A percentile compares a stretch with the other conserved stretches of the same genome.
These are phyloP conservation scores for Mylabris sibirica DNA, from an alignment of 2,888 invertebrate species.

Conservation along the genomic window DNA sequence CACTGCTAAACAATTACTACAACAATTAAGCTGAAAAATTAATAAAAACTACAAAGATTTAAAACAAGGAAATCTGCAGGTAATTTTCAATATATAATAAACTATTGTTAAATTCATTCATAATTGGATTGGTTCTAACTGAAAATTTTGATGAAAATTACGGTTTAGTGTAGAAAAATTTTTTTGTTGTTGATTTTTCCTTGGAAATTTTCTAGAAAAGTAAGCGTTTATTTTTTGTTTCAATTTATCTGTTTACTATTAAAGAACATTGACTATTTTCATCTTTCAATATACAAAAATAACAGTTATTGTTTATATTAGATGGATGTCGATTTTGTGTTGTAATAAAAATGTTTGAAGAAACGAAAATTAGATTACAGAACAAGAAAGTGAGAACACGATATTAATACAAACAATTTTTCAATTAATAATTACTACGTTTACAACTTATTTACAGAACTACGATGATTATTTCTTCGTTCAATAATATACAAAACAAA, in stretches of 20 bases:
- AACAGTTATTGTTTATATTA: conserved; percentile 17
- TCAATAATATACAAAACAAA: conserved; percentile 16
- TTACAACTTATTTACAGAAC: conserved; percentile 32
- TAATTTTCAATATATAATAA: conserved; percentile 32
- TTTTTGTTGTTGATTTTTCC: conserved; percentile 22
- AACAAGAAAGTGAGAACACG: not conserved
- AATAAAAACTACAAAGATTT: conserved; percentile 28
- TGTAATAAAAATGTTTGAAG: conserved; percentile 17
- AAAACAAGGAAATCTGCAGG: conserved; percentile 33
- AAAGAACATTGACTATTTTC: conserved; percentile 20
- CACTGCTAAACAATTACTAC: conserved; percentile 40
- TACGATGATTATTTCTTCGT: conserved; percentile 20
- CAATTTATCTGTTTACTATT: conserved; percentile 27
- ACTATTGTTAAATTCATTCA: conserved; percentile 31
- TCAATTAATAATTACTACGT: conserved; percentile 24
- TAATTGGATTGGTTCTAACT: not conserved
- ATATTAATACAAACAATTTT: conserved; percentile 21
- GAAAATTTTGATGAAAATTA: not conserved
- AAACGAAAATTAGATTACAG: conserved; percentile 6
- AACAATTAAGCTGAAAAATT: conserved; percentile 36
- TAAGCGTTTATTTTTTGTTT: conserved; percentile 26
- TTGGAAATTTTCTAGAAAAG: conserved; percentile 34
- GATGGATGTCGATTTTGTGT: not conserved
- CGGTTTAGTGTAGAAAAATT: conserved; percentile 32
- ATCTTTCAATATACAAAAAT: conserved; percentile 23